Evolutionary conservation across 2,888 invertebrate species (phyloP).

Genomic region (Agrochola circellaris): DNA sequence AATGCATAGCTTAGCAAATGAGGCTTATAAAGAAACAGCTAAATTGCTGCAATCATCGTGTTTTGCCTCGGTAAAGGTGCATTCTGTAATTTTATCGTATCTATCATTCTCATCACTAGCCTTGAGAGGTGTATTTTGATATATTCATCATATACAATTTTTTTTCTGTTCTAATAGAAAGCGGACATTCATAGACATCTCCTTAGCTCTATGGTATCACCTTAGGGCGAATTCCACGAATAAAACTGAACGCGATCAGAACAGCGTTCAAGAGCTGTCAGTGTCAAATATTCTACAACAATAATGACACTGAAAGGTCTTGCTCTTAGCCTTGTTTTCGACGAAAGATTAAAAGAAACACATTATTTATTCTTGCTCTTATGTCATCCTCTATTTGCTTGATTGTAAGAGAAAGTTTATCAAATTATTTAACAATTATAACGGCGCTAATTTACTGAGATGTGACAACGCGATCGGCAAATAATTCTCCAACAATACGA

Average conservation of each 20-base stretch:
- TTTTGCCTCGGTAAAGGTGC: conserved; percentile 7
- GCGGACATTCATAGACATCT: background rate
- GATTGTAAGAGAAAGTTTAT: conserved; percentile 13
- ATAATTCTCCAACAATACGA: conserved; percentile 27
- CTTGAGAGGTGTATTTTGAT: background rate
- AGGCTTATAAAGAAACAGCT: conserved; percentile 32
- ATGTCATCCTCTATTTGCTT: background rate
- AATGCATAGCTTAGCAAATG: conserved; percentile 45
- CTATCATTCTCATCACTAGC: background rate
- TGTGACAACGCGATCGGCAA: conserved; percentile 28
- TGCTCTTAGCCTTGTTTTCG: background rate
- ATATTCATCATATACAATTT: background rate
- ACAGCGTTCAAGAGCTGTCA: background rate
- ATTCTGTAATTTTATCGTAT: conserved; percentile 28
- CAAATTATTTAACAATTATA: conserved; percentile 14
- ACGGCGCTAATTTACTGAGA: conserved; percentile 10
- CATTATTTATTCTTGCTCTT: background rate
- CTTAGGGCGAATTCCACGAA: background rate
- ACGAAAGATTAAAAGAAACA: background rate
- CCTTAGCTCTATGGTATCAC: background rate
- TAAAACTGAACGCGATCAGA: background rate
- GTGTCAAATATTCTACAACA: background rate
- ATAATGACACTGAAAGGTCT: background rate
- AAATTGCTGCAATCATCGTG: conserved; percentile 51
- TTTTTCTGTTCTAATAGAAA: background rate